A percentile compares a stretch with the other conserved stretches of the same genome.
phyloP scores from a whole-genome alignment of 2,888 invertebrate genomes.

The Pyralis farinalis region DNA sequence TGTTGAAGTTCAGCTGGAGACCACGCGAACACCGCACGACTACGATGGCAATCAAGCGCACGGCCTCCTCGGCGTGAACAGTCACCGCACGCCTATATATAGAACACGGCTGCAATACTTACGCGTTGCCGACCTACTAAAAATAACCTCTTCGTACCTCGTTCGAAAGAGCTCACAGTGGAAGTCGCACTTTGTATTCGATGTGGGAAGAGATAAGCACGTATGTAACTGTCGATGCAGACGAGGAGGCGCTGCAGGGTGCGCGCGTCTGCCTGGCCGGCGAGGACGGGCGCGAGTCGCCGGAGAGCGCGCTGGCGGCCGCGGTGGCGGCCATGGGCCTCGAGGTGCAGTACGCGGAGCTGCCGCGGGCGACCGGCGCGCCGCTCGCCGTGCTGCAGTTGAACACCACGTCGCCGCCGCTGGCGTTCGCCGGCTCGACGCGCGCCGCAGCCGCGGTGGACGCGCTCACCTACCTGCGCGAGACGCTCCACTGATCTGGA shows the following conservation, averaged over 20 bases:
- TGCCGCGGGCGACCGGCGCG: constrained; percentile 12
- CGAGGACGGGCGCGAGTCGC: constrained; percentile 14
- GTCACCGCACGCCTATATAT: too few relatives aligned
- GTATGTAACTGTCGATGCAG: too few relatives aligned
- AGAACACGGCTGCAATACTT: too few relatives aligned
- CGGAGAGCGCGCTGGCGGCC: constrained; percentile 22
- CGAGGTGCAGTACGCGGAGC: constrained; percentile 16
- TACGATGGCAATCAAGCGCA: too few relatives aligned
- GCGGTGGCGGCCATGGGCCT: constrained; percentile 31
- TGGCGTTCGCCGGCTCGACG: constrained; percentile 27
- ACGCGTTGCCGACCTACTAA: too few relatives aligned
- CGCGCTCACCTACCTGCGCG: constrained; percentile 38
- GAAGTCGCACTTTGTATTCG: too few relatives aligned
- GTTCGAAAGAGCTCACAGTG: too few relatives aligned
- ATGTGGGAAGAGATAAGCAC: too few relatives aligned
- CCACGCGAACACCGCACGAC: too few relatives aligned
- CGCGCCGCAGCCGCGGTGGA: constrained; percentile 27
- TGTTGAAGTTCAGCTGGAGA: too few relatives aligned
- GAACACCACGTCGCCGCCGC: constrained; percentile 32
- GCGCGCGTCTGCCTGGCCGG: constrained; percentile 19
- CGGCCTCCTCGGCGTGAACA: too few relatives aligned
- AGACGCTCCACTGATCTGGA: constrained; percentile 25
- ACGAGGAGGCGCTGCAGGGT: constrained; percentile 20
- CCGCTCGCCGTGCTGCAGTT: constrained; percentile 31
- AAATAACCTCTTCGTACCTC: too few relatives aligned